Base-by-base conservation (phyloP, 2,113 vertebrate genomes). In the Psilopogon haemacephalus region DNA sequence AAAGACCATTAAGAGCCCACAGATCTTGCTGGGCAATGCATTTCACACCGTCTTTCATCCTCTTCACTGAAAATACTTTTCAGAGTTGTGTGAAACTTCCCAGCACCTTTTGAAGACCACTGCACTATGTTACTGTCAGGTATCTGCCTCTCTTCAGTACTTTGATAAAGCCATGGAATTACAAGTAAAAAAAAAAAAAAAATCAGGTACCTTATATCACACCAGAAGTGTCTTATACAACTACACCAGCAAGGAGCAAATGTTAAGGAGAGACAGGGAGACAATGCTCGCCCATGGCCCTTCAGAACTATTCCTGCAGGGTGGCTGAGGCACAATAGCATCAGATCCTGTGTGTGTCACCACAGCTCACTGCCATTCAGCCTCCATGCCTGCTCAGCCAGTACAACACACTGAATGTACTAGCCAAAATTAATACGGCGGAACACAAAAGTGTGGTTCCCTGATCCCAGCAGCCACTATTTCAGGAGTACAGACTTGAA, bases 371-470 rank as follows among this genome's bases (percentile, higher is more conserved):
- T 20, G 20, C 24, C 75, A 63, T 18, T 13, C 62, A 82, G 48
- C 20, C 62, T 32, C 58, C 8, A 2, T 58, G 68, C 30, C 74
- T 50, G 73, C 67, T 75, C 0, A 1, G 54, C 44, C 83, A 86
- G 69, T 0, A 40, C 21, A 56, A 20, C 56, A 32, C 0, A 0
- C n/a, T 38, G 37, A 56, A 52, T 0, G 0, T 7, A 20, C 33
- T 8, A 69, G 58, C 69, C 70, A 86, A 70, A 92, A 76, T 79
- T 40, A 86, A 75, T 0, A 60, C 64, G n/a, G 59, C 79, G 84
- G 55, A 92, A 94, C 48, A 38, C 73, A 74, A 74, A 83, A 76
- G 0, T 0, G 46, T 27, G 26, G 28, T 50, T 62, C 78, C 73
- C 54, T 90, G 42, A 77, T 44, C 70, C 65, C 67, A 35, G 23